Evolutionary conservation across 2,797 vertebrate genomes (phyloP), one percentile per base, ranked within the genome.

Genomic region (Ptychobarbus kaznakovi): DNA sequence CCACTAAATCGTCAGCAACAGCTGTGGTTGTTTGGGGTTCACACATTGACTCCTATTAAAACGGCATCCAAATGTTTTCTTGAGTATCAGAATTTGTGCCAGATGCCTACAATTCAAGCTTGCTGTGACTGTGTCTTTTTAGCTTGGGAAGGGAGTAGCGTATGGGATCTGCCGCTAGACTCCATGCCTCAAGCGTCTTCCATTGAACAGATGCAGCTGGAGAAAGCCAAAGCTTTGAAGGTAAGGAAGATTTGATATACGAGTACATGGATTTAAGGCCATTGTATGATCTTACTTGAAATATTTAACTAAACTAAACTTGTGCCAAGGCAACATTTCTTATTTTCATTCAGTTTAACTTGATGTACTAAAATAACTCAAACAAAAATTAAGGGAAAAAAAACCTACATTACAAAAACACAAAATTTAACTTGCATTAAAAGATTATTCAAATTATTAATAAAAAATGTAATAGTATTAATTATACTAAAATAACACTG

Each of bases 101-200:
- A 35, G 65, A 35, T 66, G 65, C 16, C 7, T 35, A 10, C 32
- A 35, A 18, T 66, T 66, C 3, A 80, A 61, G 16, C 42, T 51
- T 58, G 32, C 11, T 32, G 7, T 80, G 18, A 28, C 20, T 87
- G 12, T 88, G 77, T 28, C 25, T 56, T 89, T 97, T 97, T 96
- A 80, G 98, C 97, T 61, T 99, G 98, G 98, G 98, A 99, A 92
- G 96, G 97, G 90, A 95, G 95, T 94, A 99, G 98, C 81, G 98
- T 99, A 66, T 99, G 98, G 98, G 98, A 99, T 94, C 95, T 99
- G 91, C 98, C 98, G 28, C 96, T 98, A 86, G 98, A 99, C 90
- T 94, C 97, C 69, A 89, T 97, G 86, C 91, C 97, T 89, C 96
- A 97, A 91, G 96, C 96, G 90, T 96, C 97, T 89, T 96, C 98